Percentiles rank a stretch among this genome's conserved stretches.
These are phyloP conservation scores for Dryobates pubescens DNA, from an alignment of 2,797 vertebrate genomes.

Conservation along the genomic window DNA sequence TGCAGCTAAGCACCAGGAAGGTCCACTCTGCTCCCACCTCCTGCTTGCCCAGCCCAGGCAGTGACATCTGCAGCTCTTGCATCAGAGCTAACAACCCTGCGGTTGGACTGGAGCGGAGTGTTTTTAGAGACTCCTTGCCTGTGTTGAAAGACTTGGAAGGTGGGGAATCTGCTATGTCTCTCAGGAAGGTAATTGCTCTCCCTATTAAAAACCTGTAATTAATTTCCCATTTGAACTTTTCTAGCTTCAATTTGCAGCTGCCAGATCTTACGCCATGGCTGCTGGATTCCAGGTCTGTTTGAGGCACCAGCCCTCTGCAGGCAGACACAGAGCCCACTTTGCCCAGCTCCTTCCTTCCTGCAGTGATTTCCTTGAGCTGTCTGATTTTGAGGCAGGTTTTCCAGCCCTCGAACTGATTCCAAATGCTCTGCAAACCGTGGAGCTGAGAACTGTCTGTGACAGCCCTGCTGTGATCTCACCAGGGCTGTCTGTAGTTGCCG, in stretches of 20 bases:
- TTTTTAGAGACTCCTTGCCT: background rate
- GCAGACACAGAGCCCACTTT: background rate
- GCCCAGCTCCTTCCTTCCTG: background rate
- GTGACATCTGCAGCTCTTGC: conserved; percentile 1
- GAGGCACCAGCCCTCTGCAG: background rate
- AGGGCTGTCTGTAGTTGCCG: background rate
- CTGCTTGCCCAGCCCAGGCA: background rate
- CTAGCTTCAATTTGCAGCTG: background rate
- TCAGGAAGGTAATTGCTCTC: conserved; percentile 14
- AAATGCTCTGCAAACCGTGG: background rate
- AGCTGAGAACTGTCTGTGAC: background rate
- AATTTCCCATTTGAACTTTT: conserved; percentile 10
- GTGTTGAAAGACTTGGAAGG: conserved; percentile 47
- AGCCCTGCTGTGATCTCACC: background rate
- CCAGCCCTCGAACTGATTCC: background rate
- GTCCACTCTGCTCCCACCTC: background rate
- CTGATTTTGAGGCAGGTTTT: background rate
- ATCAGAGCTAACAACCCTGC: background rate
- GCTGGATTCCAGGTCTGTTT: background rate
- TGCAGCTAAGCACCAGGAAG: rapidly evolving
- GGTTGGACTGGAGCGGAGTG: background rate
- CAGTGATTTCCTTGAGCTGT: background rate
- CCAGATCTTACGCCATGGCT: rapidly evolving
- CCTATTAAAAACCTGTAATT: conserved; percentile 11
- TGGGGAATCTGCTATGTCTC: background rate